phyloP scores from a whole-genome alignment of 2,113 vertebrate species.

The Entelurus aequoreus region DNA sequence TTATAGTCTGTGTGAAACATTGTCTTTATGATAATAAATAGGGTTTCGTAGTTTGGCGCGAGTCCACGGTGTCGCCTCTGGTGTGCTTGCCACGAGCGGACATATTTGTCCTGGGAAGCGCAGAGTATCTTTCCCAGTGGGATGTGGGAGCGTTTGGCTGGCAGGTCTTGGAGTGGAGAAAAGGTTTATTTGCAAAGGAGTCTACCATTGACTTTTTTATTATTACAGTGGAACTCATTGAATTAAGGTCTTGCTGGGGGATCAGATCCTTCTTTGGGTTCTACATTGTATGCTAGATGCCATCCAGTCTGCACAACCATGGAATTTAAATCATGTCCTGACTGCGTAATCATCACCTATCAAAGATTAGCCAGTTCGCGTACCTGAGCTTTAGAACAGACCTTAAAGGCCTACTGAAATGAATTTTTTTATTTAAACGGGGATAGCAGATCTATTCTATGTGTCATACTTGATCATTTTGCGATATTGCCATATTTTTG shows the following conservation, averaged over 20 bases:
- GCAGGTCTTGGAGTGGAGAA: constrained; percentile 1
- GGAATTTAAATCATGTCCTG: neutral
- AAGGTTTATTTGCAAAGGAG: constrained; percentile 30
- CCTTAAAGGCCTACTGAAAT: too few species aligned
- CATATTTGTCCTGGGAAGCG: constrained; percentile 10
- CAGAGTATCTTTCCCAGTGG: constrained; percentile 3
- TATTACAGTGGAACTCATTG: constrained; percentile 5
- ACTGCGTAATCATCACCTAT: neutral
- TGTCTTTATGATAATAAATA: neutral
- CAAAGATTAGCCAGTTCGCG: neutral
- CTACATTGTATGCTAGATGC: neutral
- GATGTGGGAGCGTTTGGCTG: constrained; percentile 14
- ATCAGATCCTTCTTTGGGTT: neutral
- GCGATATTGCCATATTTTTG: too few species aligned
- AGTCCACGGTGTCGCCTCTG: neutral
- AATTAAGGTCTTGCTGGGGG: constrained; percentile 1
- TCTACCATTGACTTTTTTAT: constrained; percentile 24
- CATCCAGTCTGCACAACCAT: neutral
- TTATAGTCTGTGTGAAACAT: neutral
- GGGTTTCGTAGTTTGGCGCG: neutral
- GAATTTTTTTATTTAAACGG: too few species aligned
- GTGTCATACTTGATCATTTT: too few species aligned
- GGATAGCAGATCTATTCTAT: too few species aligned
- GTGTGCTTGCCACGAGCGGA: constrained; percentile 7
- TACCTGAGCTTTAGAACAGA: neutral